Base-by-base conservation (phyloP, 2,113 vertebrate genomes). In the Parus major region DNA sequence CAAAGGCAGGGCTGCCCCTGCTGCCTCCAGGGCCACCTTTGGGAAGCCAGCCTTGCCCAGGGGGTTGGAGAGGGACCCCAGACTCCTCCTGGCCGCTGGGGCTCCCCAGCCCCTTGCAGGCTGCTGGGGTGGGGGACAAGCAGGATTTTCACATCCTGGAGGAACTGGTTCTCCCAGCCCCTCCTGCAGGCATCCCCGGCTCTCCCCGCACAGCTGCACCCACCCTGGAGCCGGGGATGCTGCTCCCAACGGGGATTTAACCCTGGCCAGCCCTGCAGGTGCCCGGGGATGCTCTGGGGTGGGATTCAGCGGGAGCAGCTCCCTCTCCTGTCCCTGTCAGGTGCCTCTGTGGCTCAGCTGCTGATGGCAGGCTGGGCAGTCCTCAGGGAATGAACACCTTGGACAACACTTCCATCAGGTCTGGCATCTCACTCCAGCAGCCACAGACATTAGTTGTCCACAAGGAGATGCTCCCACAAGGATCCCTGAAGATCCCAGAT, bases 361-460 rank as follows among this genome's bases (percentile, higher is more conserved):
- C 52, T 17, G 55, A 31, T 25, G 31, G 20, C 4, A 73, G 15
- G n/a, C 23, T 5, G 49, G 12, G 20, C 22, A 12, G 3, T 17
- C 18, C 35, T 14, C 15, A 33, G 31, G 33, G 25, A 86, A 46
- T 12, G 5, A 29, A 80, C 59, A 59, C 9, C 35, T 64, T 29
- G 25, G 53, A 33, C 31, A 60, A 55, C 18, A 18, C 8, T 44
- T 49, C n/a, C 28, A 33, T 0, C 31, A 19, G 13, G 23, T 31
- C 23, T 0, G 2, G 9, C 47, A 6, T 6, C 42, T 53, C 4
- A 0, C 53, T 53, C 21, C 63, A 56, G 28, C 61, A 63, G 42
- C n/a, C 3, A 1, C 36, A 31, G 7, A 2, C 18, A 7, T 10
- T 47, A n/a, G 33, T 4, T 76, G 10, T 53, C 12, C 39, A 55